Evolutionary conservation across 2,888 invertebrate species (phyloP).

Genomic region (Norana najaformis): DNA sequence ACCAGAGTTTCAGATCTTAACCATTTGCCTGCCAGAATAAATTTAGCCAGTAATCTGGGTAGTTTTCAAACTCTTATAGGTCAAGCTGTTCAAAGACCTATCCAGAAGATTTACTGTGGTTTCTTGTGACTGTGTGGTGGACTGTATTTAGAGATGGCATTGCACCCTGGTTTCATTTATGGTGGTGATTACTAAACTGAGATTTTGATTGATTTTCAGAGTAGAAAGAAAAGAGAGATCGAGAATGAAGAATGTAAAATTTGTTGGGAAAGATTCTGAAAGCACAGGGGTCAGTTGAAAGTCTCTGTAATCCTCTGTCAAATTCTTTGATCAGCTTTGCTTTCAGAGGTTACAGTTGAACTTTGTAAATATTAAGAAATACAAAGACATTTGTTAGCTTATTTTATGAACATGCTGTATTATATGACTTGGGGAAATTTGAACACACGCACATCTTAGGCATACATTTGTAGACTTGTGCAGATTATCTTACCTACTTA

Average conservation of each 20-base stretch:
- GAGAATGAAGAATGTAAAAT: conserved; percentile 34
- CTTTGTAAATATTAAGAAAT: background rate
- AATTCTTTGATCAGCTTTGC: too few relatives aligned
- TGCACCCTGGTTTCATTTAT: background rate
- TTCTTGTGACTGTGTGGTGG: background rate
- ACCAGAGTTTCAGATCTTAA: too few relatives aligned
- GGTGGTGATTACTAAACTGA: background rate
- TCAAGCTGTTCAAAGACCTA: background rate
- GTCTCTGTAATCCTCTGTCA: background rate
- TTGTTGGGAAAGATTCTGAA: conserved; percentile 32
- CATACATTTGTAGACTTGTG: too few relatives aligned
- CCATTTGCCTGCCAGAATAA: too few relatives aligned
- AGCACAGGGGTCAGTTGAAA: conserved; percentile 34
- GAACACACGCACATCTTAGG: too few relatives aligned
- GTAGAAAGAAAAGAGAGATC: conserved; percentile 35
- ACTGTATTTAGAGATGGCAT: background rate
- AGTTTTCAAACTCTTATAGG: too few relatives aligned
- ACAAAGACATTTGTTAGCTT: background rate
- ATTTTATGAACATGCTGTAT: too few relatives aligned
- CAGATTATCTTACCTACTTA: background rate
- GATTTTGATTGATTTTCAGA: conserved; percentile 26
- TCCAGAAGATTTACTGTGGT: background rate
- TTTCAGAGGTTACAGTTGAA: background rate
- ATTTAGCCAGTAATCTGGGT: too few relatives aligned
- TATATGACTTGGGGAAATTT: background rate